Evolutionary conservation across 2,113 vertebrate species (phyloP).

Genomic region (Gymnarchus niloticus): DNA sequence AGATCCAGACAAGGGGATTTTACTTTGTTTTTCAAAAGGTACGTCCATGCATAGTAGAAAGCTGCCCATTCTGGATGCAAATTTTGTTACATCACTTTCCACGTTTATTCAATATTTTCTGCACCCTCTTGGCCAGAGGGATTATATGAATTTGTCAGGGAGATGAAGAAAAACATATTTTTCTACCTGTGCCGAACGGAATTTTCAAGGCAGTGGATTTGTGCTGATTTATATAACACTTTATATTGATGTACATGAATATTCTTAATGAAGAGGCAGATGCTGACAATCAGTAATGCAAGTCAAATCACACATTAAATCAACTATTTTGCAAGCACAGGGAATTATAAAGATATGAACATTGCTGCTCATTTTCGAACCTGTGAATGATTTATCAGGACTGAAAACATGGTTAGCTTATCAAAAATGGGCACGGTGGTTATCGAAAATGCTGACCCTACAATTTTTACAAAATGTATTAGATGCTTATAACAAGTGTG

Average conservation of each 20-base stretch:
- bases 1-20: background rate
- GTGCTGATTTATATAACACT: background rate
- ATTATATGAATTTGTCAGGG: conserved; percentile 2
- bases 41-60: background rate
- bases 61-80: background rate
- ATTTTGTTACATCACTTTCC: background rate
- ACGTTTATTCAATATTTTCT: background rate
- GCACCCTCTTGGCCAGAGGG: background rate
- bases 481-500: background rate
- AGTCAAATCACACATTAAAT: background rate
- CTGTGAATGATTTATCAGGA: background rate
- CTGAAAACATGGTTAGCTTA: conserved; percentile 6
- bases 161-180: background rate
- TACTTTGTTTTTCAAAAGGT: conserved; percentile 3
- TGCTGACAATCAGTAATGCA: background rate
- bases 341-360: background rate
- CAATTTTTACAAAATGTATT: background rate
- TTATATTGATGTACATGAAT: background rate
- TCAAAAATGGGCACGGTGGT: background rate
- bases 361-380: background rate
- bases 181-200: background rate
- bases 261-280: too few species aligned
- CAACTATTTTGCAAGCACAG: background rate
- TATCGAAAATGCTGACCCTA: background rate
- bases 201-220: background rate